Evolutionary conservation across 1,140 invertebrate genomes (phyloP).

Genomic region (Camponotus floridanus): DNA sequence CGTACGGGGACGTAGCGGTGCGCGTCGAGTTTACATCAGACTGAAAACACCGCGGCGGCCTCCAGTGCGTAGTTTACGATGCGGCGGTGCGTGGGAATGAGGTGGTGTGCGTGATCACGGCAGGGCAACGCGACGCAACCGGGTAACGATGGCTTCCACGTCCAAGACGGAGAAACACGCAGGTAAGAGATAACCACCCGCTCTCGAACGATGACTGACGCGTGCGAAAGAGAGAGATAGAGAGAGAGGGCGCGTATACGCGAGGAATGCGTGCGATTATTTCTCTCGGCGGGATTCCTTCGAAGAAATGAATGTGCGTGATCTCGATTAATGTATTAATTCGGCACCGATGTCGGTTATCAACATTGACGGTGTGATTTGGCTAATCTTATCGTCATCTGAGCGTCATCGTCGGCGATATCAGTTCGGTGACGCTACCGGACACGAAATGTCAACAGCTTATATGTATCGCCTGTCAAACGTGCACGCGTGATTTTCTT

Average conservation of each 20-base stretch:
- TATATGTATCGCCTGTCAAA: slow-evolving; percentile 68
- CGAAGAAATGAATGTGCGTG: not conserved
- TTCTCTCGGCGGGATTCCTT: not conserved
- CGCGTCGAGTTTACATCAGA: slow-evolving; percentile 84
- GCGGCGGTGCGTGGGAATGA: slow-evolving; percentile 79
- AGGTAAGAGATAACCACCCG: slow-evolving; percentile 77
- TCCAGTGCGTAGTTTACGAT: slow-evolving; percentile 79
- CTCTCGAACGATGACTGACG: not conserved
- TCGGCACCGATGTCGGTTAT: not conserved
- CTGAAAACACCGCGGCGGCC: slow-evolving; percentile 79
- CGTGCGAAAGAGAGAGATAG: not conserved
- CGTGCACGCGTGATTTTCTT: slow-evolving; percentile 33
- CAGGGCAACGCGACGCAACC: slow-evolving; percentile 62
- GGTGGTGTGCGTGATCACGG: slow-evolving; percentile 74
- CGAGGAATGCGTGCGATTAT: slow-evolving; percentile 25
- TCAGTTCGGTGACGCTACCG: slow-evolving; percentile 67
- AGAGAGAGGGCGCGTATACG: slow-evolving; percentile 10
- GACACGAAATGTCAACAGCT: slow-evolving; percentile 82
- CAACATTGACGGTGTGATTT: not conserved
- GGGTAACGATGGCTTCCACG: slow-evolving; percentile 82
- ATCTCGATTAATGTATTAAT: not conserved
- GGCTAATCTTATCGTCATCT: not conserved
- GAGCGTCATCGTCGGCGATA: not conserved
- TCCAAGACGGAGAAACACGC: slow-evolving; percentile 84
- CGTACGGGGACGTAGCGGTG: slow-evolving; percentile 85